phyloP scores from a whole-genome alignment of 2,888 invertebrate genomes.

The Ectemnius continuus region DNA sequence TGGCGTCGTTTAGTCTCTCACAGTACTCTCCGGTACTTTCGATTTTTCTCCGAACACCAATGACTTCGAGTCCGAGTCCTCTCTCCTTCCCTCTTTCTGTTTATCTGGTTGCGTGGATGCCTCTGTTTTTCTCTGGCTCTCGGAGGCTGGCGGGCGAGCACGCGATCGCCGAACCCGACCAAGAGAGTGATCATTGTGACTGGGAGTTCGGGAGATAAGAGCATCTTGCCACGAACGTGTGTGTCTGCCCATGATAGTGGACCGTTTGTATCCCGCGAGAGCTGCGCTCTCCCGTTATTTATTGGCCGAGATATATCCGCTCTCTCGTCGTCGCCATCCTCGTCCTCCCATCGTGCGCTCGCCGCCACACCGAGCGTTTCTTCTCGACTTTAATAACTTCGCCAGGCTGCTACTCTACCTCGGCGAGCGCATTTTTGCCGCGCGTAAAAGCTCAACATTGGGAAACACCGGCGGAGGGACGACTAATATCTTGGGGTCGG shows the following conservation, averaged over 20 bases:
- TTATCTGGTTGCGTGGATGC: too few relatives aligned
- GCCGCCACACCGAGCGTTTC: constrained; percentile 14
- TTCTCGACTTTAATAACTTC: constrained; percentile 27
- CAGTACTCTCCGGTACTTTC: constrained; percentile 28
- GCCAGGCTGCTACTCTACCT: constrained; percentile 15
- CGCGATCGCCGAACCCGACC: constrained; percentile 31
- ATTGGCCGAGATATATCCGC: constrained; percentile 64
- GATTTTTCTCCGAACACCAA: constrained; percentile 23
- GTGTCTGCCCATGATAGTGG: constrained; percentile 74
- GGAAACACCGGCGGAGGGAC: constrained; percentile 29
- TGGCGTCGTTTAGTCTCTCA: constrained; percentile 73
- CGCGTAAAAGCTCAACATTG: constrained; percentile 23
- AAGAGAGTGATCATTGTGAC: constrained; percentile 70
- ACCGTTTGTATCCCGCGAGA: constrained; percentile 60
- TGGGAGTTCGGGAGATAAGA: constrained; percentile 70
- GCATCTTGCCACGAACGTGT: constrained; percentile 68
- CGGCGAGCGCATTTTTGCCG: constrained; percentile 41
- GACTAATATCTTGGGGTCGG: constrained; percentile 63
- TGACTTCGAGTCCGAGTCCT: too few relatives aligned
- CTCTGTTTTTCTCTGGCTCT: background rate
- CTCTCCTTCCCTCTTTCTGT: too few relatives aligned
- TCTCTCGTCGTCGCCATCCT: constrained; percentile 34
- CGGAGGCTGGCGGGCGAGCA: constrained; percentile 30
- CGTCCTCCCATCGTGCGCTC: constrained; percentile 33
- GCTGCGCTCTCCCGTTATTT: constrained; percentile 66